Evolutionary conservation across 2,888 invertebrate genomes (phyloP), one percentile per base, ranked within the genome.

Genomic region (Dynastes maya): DNA sequence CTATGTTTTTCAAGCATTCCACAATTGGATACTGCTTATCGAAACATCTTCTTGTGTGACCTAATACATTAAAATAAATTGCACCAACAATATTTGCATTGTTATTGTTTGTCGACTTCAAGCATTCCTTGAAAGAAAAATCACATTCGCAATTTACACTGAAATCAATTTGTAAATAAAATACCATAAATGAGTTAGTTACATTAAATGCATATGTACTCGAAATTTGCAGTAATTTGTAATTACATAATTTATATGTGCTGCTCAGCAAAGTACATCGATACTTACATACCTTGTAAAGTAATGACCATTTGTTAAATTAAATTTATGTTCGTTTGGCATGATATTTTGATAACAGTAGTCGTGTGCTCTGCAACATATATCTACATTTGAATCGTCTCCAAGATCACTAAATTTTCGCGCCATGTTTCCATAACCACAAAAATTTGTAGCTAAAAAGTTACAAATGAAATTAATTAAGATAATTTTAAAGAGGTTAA

Each of bases 131-230:
- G 45, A 71, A 71, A 8, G 13, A 6, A 55, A n/a, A n/a, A n/a
- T 71, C 71, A 9, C 71, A 71, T 9, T 71, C 71, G 22, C 71
- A 71, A 37, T 71, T 32, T 71, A 71, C 16, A n/a, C 71, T 71
- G 11, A 53, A 71, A 71, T 16, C 53, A n/a, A 53, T 11, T 45
- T 2, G 45, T 45, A 45, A 9, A 45, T 45, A 45, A 1, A 9
- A 9, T 45, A 45, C 45, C 8, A 45, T 45, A 45, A 45, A 6
- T 40, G 32, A 32, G 32, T 37, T 37, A 2, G 32, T 37, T 37
- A 37, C 2, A 37, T 5, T 37, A 37, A 37, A 37, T 2, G 32
- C 5, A 37, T 37, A 32, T 32, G 5, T 32, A 32, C 5, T 22
- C 22, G 22, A 22, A 22, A 22, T 22, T 22, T 22, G 22, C 22